A percentile compares a stretch with the other conserved stretches of the same genome.
These are phyloP conservation scores for Riparia riparia DNA, from an alignment of 2,113 vertebrate genomes.

Conservation along the genomic window DNA sequence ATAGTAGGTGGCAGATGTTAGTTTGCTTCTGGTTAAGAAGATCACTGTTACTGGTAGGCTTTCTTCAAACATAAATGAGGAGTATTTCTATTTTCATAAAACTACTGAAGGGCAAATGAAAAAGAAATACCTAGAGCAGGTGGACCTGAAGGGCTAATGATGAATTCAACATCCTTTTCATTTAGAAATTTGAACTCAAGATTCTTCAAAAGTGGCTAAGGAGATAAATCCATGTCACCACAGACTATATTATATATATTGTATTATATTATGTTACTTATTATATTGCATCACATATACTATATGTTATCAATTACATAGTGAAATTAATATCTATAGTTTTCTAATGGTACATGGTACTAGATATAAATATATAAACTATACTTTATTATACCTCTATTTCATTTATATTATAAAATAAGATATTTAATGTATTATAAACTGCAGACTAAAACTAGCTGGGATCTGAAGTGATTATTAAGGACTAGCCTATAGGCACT, in stretches of 20 bases:
- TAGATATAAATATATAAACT: not conserved
- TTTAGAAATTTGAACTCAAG: not conserved
- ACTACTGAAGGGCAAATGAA: not conserved
- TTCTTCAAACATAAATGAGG: not conserved
- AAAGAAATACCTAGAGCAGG: not conserved
- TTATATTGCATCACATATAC: too few relatives aligned
- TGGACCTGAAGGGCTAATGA: rapidly evolving
- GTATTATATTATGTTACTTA: too few relatives aligned
- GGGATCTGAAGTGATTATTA: not conserved
- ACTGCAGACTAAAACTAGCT: not conserved
- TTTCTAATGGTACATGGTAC: not conserved
- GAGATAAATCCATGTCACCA: not conserved
- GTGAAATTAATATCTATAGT: not conserved
- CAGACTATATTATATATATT: not conserved
- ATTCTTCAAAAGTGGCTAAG: not conserved
- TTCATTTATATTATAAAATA: not conserved
- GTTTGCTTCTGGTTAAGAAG: not conserved
- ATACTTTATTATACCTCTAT: not conserved
- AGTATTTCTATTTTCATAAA: not conserved
- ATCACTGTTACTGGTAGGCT: not conserved
- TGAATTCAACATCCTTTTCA: not conserved
- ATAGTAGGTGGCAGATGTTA: not conserved
- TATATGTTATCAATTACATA: too few relatives aligned
- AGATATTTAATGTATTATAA: not conserved
- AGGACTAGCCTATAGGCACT: not conserved